These are phyloP conservation scores for Corythornis madagascariensis DNA, from an alignment of 2,113 vertebrate species.

Conservation along the genomic window DNA sequence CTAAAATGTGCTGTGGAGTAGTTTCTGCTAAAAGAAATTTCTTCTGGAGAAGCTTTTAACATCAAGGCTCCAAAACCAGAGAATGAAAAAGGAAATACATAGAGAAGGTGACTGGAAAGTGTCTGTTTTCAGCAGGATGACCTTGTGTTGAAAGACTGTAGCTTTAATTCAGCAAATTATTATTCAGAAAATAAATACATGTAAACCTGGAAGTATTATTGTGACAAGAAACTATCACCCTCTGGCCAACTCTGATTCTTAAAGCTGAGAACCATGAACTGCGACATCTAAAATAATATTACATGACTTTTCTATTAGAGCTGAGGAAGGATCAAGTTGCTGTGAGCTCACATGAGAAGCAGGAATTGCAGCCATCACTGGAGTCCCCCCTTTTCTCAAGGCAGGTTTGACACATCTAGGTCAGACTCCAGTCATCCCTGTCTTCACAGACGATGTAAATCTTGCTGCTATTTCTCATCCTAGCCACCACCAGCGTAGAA, in stretches of 20 bases:
- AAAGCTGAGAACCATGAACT: neutral
- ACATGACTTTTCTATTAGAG: neutral
- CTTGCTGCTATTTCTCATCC: neutral
- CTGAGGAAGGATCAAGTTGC: neutral
- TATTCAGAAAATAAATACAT: neutral
- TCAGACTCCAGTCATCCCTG: neutral
- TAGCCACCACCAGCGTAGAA: neutral
- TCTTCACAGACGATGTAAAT: neutral
- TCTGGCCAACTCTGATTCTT: neutral
- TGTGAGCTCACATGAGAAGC: neutral
- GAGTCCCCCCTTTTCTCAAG: neutral
- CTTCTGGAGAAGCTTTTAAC: neutral
- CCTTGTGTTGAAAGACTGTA: neutral
- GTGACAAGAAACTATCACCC: neutral
- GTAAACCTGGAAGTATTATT: neutral
- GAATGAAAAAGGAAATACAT: neutral
- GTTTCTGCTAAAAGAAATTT: neutral
- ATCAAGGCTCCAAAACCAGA: neutral
- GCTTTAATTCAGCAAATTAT: neutral
- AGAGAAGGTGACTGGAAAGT: neutral
- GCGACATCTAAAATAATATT: neutral
- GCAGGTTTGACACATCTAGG: slow-evolving; percentile 18
- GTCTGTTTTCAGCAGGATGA: neutral
- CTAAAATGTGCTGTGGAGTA: neutral
- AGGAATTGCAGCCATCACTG: neutral